These are phyloP conservation scores for Hydra vulgaris DNA, from an alignment of 30 jellyfish, hydroid and myxozoan species.

Conservation along the genomic window DNA sequence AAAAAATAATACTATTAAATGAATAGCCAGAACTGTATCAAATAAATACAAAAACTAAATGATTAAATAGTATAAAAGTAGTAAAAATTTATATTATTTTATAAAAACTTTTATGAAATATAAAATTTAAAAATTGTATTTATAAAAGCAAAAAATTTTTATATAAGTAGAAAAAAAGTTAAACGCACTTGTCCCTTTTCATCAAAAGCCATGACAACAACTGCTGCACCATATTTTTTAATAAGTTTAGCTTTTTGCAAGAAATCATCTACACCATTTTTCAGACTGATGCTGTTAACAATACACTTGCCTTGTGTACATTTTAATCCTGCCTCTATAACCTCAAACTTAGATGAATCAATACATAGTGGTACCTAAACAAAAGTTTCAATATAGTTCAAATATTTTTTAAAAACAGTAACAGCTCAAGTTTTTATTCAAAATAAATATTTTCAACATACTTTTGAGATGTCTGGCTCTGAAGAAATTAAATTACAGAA, in stretches of 20 bases:
- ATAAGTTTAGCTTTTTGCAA: constrained; percentile 67
- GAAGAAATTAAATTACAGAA: constrained; percentile 75
- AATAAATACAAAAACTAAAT: no score
- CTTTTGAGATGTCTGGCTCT: constrained; percentile 96
- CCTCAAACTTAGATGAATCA: constrained; percentile 90
- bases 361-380: constrained; percentile 93
- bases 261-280: constrained; percentile 85
- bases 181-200: constrained; percentile 87
- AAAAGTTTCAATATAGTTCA: not conserved
- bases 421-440: not conserved
- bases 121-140: no score
- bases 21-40: no score
- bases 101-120: no score
- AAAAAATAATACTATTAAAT: no score
- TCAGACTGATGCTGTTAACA: constrained; percentile 86
- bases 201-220: constrained; percentile 96
- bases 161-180: no score
- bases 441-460: not conserved
- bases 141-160: not conserved
- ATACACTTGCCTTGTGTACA: constrained; percentile 95
- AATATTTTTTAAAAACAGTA: no score
- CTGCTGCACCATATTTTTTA: constrained; percentile 93
- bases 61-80: no score
- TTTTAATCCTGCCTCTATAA: constrained; percentile 85
- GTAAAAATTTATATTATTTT: no score